phyloP scores from a whole-genome alignment of 2,797 vertebrate species.

The Gallinago nigripennis region DNA sequence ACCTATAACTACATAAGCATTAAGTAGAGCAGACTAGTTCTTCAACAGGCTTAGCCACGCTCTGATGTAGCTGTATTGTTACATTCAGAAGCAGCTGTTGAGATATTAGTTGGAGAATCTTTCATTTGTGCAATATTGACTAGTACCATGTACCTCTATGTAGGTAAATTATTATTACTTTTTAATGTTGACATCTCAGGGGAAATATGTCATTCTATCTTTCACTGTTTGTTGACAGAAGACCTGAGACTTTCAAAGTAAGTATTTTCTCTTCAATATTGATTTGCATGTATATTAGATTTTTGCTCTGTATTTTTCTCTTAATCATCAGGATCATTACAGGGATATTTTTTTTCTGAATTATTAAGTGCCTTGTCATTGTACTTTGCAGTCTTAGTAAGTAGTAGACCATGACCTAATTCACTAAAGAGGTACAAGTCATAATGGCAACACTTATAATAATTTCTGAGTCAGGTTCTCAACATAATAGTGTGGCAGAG shows the following conservation, averaged over 20 bases:
- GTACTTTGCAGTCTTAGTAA: not conserved
- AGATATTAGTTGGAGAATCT: not conserved
- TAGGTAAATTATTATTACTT: not conserved
- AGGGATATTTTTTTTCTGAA: not conserved
- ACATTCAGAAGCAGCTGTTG: not conserved
- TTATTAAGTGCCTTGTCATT: not conserved
- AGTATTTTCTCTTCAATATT: not conserved
- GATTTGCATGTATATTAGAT: constrained; percentile 15
- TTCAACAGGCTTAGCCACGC: not conserved
- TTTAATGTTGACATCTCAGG: not conserved
- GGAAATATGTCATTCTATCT: not conserved
- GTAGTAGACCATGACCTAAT: not conserved
- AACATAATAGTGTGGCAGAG: not conserved
- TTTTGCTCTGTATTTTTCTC: constrained; percentile 12
- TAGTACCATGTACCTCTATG: not conserved
- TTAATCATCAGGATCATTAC: not conserved
- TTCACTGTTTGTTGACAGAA: not conserved
- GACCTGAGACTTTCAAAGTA: not conserved
- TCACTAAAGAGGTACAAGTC: not conserved
- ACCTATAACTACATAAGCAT: not conserved
- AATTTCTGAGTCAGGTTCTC: constrained; percentile 11
- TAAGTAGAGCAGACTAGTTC: not conserved
- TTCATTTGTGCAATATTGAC: not conserved
- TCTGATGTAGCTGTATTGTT: not conserved
- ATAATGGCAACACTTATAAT: not conserved